Evolutionary conservation across 2,797 vertebrate genomes (phyloP).

Genomic region (Brotula barbata): DNA sequence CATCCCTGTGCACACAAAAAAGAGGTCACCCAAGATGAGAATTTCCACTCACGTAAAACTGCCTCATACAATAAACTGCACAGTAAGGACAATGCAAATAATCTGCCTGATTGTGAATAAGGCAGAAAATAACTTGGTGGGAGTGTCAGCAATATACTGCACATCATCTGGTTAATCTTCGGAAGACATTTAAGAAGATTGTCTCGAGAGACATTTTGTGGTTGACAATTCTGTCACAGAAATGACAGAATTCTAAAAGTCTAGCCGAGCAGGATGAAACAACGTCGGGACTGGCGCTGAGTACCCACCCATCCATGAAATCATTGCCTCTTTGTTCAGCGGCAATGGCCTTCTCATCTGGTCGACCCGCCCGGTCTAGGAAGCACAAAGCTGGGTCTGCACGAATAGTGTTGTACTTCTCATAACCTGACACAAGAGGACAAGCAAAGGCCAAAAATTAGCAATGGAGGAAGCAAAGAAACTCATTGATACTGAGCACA

Average conservation of each 20-base stretch:
- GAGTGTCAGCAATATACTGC: too few species aligned
- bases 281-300: background rate
- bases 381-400: conserved; percentile 94
- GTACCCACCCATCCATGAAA: conserved; percentile 92
- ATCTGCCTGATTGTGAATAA: background rate
- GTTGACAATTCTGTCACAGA: background rate
- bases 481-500: conserved; percentile 10
- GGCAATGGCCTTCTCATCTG: conserved; percentile 97
- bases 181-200: background rate
- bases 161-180: too few species aligned
- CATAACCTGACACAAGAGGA: conserved; percentile 84
- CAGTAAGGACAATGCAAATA: background rate
- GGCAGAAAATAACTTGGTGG: too few species aligned
- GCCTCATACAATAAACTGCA: too few species aligned
- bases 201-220: background rate
- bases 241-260: background rate
- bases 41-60: background rate
- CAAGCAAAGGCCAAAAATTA: conserved; percentile 36
- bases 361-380: conserved; percentile 93
- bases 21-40: conserved; percentile 5
- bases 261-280: background rate
- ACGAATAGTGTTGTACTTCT: conserved; percentile 98
- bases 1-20: conserved; percentile 82
- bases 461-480: conserved; percentile 19
- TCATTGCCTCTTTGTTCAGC: conserved; percentile 97